Evolutionary conservation across 1,140 invertebrate species (phyloP), one percentile per base, ranked within the genome.

Genomic region (Caenorhabditis tropicalis): DNA sequence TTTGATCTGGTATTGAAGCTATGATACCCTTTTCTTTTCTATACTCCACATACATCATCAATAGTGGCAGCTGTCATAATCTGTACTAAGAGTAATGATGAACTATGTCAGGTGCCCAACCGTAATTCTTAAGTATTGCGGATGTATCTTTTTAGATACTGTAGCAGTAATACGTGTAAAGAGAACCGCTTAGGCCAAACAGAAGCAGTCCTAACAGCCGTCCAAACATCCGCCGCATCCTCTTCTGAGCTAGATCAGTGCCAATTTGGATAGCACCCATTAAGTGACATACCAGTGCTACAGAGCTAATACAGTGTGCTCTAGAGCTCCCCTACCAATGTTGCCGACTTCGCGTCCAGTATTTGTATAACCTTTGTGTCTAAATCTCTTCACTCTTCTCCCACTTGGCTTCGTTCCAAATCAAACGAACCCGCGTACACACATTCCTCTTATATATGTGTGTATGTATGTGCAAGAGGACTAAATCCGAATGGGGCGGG

Each of bases 371-470:
- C 65, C 65, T 74, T 74, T 74, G 65, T 74, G 65, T 43, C 65
- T 74, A 74, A 74, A 74, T 74, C 29, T 65, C 29, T 36, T 12
- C 10, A 9, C 65, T 2, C 43, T n/a, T 74, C 21, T 7, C 65
- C 65, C 65, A 43, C 65, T 74, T 74, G 65, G 65, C 65, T 74
- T 74, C 65, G 65, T 74, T 74, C 65, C 65, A 74, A 74, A 74
- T 74, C 65, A 74, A 74, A 74, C 65, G 65, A 74, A 74, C 65
- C 31, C 65, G 36, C 65, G 43, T 74, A 74, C 53, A 51, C 49
- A 27, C 65, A 74, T 74, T 74, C 65, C 65, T 43, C 36, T 39
- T 74, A 29, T 74, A 36, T 74, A 36, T 74, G 36, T 43, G 65
- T 74, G 36, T 74, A 36, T 74, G 36, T 43, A 36, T 74, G 36